Base-by-base conservation (phyloP, 2,113 vertebrate species). In the Anarhynchus alexandrinus region DNA sequence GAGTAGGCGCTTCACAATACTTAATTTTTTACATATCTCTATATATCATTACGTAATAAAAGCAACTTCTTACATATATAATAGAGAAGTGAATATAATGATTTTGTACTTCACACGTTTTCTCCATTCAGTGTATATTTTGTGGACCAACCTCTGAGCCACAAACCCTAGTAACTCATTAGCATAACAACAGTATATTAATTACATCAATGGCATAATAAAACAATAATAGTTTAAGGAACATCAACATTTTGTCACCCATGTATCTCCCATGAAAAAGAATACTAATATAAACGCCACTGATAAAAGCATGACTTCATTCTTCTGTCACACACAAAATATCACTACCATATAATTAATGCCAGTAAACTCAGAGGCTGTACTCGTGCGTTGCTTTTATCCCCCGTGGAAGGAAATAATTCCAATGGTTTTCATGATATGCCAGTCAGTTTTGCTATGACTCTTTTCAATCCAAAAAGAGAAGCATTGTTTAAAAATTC, bases 161-260 rank as follows among this genome's bases (percentile, higher is more conserved):
- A 72, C 43, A 90, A 88, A 40, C 18, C 6, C 66, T 49, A 6
- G 17, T 38, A 54, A 71, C 10, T 66, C 62, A 72, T 91, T 92
- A 91, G 71, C 72, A 66, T 78, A 78, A 92, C 72, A 88, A 45
- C 12, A 66, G 69, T 26, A 38, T 64, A 51, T 54, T 84, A 67
- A 74, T 61, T 78, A 87, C 83, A 95, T 76, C 77, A 76, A 8
- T 49, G 40, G 34, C 42, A 90, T 40, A 54, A 79, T 65, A 71
- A 95, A 93, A 82, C 84, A 93, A 71, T 34, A 95, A 86, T 9
- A 65, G 64, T 59, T 88, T 70, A 83, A 76, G 57, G 54, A 93
- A 93, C 66, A 96, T 27, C 84, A 96, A 90, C 62, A 88, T 93
- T 91, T 90, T 93, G 90, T 91, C 90, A 96, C 36, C 40, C 32